phyloP scores from a whole-genome alignment of 2,797 vertebrate genomes.

The Sciurus carolinensis region DNA sequence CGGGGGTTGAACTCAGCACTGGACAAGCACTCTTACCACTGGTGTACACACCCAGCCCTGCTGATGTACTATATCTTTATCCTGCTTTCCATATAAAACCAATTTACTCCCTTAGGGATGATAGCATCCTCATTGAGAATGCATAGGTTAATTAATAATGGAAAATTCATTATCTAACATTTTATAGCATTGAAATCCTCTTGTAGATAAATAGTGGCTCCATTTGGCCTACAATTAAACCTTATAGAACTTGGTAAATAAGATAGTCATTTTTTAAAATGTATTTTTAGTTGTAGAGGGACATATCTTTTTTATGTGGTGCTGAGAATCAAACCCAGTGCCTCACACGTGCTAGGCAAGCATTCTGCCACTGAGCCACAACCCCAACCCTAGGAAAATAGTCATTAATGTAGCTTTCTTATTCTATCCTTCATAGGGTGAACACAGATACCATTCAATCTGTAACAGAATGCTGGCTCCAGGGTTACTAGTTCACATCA shows the following conservation, averaged over 20 bases:
- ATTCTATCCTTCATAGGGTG: neutral
- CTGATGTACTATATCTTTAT: neutral
- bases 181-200: neutral
- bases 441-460: neutral
- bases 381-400: no score
- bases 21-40: neutral
- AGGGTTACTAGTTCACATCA: neutral
- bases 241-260: neutral
- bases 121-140: neutral
- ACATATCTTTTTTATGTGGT: no score
- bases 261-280: neutral
- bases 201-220: neutral
- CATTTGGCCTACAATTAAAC: neutral
- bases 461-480: neutral
- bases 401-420: neutral
- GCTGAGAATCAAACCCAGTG: no score
- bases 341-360: no score
- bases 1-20: neutral
- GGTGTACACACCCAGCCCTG: neutral
- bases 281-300: no score
- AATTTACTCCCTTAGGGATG: neutral
- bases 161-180: neutral
- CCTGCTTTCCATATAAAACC: slow-evolving; percentile 28
- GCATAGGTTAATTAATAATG: neutral
- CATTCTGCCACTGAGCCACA: no score